These are phyloP conservation scores for Ariopsis seemanni DNA, from an alignment of 2,113 vertebrate species.

Conservation along the genomic window DNA sequence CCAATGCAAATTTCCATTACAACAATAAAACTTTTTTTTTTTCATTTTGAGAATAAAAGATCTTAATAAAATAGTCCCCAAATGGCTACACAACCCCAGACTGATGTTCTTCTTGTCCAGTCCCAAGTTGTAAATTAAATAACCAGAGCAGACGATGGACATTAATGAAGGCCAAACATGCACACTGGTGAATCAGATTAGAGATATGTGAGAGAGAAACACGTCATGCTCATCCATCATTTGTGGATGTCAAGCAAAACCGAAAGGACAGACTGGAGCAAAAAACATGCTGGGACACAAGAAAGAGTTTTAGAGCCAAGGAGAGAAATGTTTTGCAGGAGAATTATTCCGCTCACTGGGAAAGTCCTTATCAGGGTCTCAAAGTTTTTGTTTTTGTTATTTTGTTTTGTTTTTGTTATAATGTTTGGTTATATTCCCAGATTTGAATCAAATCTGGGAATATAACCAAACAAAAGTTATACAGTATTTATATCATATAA, in stretches of 20 bases:
- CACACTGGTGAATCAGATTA: background rate
- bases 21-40: background rate
- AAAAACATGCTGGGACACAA: background rate
- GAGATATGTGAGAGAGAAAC: background rate
- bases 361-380: background rate
- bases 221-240: background rate
- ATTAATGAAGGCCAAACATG: background rate
- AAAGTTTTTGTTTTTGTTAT: background rate
- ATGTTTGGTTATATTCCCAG: no score
- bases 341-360: background rate
- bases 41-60: background rate
- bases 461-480: background rate
- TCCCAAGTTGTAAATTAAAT: background rate
- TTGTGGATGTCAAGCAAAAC: background rate
- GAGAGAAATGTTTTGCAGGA: background rate
- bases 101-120: background rate
- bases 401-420: no score
- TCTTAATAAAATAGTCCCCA: background rate
- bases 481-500: background rate
- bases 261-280: background rate
- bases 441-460: background rate
- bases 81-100: no score
- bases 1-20: background rate
- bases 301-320: background rate
- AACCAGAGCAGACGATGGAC: background rate